Evolutionary conservation across 1,140 invertebrate genomes (phyloP).

Genomic region (Nylanderia fulva): DNA sequence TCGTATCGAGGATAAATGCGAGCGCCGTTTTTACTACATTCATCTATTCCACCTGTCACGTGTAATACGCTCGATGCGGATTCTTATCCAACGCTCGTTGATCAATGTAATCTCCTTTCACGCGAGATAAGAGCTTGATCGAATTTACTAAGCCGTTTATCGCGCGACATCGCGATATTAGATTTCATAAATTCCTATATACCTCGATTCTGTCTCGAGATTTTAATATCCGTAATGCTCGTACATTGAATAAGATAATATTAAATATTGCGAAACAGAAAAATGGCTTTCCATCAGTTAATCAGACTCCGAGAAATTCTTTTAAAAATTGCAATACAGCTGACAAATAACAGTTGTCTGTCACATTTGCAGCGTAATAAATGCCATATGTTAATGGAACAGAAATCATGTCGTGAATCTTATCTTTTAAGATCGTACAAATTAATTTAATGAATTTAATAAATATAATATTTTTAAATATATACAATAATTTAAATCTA

Average conservation of each 20-base stretch:
- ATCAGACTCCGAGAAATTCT: background rate
- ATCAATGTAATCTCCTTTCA: background rate
- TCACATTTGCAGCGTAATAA: slow-evolving; percentile 16
- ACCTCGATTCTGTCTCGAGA: background rate
- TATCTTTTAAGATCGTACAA: background rate
- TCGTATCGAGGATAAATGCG: slow-evolving; percentile 15
- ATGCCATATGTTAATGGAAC: background rate
- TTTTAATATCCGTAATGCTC: background rate
- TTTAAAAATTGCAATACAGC: background rate
- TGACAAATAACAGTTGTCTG: background rate
- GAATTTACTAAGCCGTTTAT: background rate
- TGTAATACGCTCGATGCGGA: background rate
- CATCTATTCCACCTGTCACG: slow-evolving; percentile 8
- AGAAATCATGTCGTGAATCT: background rate
- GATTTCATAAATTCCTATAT: background rate
- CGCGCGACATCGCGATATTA: background rate
- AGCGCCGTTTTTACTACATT: background rate
- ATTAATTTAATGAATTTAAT: no score
- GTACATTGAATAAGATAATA: background rate
- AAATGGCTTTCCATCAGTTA: background rate
- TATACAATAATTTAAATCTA: no score
- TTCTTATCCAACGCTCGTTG: slow-evolving; percentile 4
- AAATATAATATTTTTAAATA: no score
- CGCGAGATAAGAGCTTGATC: background rate
- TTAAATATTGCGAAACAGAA: background rate